phyloP scores from a whole-genome alignment of 2,113 vertebrate species.

The Micronycteris hirsuta region DNA sequence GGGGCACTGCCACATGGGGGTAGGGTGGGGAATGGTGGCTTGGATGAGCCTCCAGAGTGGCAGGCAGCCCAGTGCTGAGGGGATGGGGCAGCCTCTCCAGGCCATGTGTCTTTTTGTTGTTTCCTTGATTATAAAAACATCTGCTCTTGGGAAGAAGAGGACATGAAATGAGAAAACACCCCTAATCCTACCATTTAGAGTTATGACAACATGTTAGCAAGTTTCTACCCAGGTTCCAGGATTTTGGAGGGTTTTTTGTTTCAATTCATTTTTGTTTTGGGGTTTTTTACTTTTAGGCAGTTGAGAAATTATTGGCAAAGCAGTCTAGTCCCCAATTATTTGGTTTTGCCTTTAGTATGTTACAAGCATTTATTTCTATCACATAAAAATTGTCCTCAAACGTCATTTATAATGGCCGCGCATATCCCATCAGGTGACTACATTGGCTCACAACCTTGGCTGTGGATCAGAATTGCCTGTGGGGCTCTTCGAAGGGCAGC shows the following conservation, averaged over 20 bases:
- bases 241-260: background rate
- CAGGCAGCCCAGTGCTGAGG: background rate
- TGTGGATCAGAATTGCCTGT: background rate
- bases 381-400: background rate
- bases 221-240: background rate
- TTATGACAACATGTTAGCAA: background rate
- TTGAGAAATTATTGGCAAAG: conserved; percentile 11
- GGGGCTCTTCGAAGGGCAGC: background rate
- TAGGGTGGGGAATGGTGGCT: background rate
- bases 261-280: background rate
- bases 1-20: background rate
- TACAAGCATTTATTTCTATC: background rate
- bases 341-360: background rate
- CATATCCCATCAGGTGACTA: background rate
- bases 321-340: background rate
- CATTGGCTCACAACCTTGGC: background rate
- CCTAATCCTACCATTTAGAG: background rate
- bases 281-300: background rate
- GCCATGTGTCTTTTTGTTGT: background rate
- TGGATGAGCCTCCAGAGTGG: background rate
- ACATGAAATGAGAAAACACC: background rate
- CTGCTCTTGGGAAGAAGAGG: background rate
- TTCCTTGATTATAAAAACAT: background rate
- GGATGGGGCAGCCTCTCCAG: background rate
- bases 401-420: background rate